Conservation (phyloP, 2,888 invertebrate genomes). For the Encarsia formosa region DNA sequence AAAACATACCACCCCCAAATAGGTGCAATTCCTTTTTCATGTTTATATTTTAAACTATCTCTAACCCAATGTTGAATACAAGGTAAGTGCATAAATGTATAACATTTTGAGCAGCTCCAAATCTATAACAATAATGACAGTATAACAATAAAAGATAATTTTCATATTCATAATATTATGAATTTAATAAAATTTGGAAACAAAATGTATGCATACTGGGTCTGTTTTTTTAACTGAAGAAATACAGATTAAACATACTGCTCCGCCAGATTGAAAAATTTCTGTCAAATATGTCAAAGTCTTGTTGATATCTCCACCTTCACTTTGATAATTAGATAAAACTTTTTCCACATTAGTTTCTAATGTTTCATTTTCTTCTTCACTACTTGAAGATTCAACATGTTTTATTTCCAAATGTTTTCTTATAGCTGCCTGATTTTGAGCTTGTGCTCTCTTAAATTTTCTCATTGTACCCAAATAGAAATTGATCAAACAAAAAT, state of each 20-base stretch:
- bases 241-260: conserved; percentile 87
- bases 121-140: conserved; percentile 55
- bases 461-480: too few relatives aligned
- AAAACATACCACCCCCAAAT: conserved; percentile 52
- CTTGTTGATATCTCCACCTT: conserved; percentile 53
- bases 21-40: conserved; percentile 47
- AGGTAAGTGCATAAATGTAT: conserved; percentile 77
- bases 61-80: conserved; percentile 92
- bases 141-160: conserved; percentile 1
- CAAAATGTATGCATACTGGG: conserved; percentile 51
- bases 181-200: background rate
- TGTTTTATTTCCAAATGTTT: conserved; percentile 40
- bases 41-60: conserved; percentile 74
- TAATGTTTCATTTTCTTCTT: conserved; percentile 40
- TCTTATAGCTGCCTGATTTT: conserved; percentile 43
- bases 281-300: conserved; percentile 75
- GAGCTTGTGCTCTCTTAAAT: conserved; percentile 42
- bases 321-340: conserved; percentile 39
- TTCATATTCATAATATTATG: background rate
- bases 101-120: conserved; percentile 84
- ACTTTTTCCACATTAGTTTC: conserved; percentile 42
- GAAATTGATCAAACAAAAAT: too few relatives aligned
- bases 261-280: conserved; percentile 72
- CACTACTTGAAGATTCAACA: conserved; percentile 44
- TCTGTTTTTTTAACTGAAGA: conserved; percentile 77